Percentiles rank a stretch among this genome's conserved stretches.
Conservation (phyloP, 2,888 invertebrate species). For the Eupeodes luniger region DNA sequence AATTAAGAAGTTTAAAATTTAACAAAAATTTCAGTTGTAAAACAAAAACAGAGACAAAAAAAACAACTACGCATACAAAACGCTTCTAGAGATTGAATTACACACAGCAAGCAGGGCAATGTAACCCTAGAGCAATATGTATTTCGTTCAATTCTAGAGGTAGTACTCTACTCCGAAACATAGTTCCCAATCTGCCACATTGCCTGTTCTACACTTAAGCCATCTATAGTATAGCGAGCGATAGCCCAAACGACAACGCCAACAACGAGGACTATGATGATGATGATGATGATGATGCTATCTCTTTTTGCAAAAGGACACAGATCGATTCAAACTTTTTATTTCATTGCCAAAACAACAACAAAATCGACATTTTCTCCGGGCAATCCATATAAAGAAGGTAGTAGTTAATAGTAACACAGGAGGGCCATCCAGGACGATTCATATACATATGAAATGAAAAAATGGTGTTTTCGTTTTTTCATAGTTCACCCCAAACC, state of each 20-base stretch:
- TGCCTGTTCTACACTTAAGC: conserved; percentile 27
- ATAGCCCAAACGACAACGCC: conserved; percentile 40
- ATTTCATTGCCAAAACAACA: conserved; percentile 4
- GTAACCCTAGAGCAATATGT: conserved; percentile 32
- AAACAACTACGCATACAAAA: conserved; percentile 11
- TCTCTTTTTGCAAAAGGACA: conserved; percentile 44
- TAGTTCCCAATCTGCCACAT: conserved; percentile 54
- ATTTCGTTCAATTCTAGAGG: conserved; percentile 11
- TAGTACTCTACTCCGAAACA: conserved; percentile 11
- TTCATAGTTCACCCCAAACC: background rate
- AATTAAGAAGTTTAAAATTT: background rate
- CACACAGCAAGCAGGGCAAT: conserved; percentile 34
- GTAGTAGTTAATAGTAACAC: conserved; percentile 30
- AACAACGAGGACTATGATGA: background rate
- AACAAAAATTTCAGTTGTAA: background rate
- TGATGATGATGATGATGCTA: conserved; percentile 64
- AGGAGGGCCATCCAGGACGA: conserved; percentile 2
- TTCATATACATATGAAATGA: conserved; percentile 23
- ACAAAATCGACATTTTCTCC: conserved; percentile 17
- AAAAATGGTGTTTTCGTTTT: conserved; percentile 17
- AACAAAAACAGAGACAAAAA: background rate
- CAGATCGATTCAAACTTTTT: conserved; percentile 61
- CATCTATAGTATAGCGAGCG: background rate
- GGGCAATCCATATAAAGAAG: conserved; percentile 11
- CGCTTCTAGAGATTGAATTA: conserved; percentile 43